Base-by-base conservation (phyloP, 2,888 invertebrate species). In the Dynastes maya region DNA sequence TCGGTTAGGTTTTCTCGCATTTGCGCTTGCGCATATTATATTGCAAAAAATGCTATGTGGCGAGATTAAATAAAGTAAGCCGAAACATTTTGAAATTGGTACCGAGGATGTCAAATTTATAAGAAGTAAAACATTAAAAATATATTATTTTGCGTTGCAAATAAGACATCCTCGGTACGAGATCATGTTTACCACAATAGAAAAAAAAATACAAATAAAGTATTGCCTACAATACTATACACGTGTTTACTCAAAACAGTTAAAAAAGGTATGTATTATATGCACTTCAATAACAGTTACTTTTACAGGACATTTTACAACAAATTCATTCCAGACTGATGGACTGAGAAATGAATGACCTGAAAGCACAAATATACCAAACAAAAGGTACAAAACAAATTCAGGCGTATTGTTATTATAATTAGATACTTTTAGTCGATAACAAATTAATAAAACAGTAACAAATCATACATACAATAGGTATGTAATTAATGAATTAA, bases 381-480 rank as follows among this genome's bases (percentile, higher is more conserved):
- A 74, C 40, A 74, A 45, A 61, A 40, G 58, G 37, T 37, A 61
- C 61, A 61, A 74, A 58, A 61, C 61, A 61, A 9, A 11, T 45
- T 61, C 72, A 74, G 72, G 72, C 72, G 72, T 40, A 45, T 61
- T 74, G 72, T 74, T 74, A 74, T 61, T 74, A 40, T 74, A 63
- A 61, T 40, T 74, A 72, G 58, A 55, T 61, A 58, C 37, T 71
- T 74, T 74, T 74, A 61, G 72, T 74, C 58, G 45, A 63, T 51
- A 68, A 68, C 68, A 68, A 68, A 61, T 40, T 58, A 61, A 16
- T 16, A 40, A 40, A 40, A 72, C 27, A 55, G 49, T 53, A 29
- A 70, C 27, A 45, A 61, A 61, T 40, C 13, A 61, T 74, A 55
- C 72, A 63, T 74, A 74, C 72, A 61, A 40, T 61, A 74, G 32